These are phyloP conservation scores for Jordanella pulchra DNA, from an alignment of 2,797 vertebrate genomes.

Conservation along the genomic window DNA sequence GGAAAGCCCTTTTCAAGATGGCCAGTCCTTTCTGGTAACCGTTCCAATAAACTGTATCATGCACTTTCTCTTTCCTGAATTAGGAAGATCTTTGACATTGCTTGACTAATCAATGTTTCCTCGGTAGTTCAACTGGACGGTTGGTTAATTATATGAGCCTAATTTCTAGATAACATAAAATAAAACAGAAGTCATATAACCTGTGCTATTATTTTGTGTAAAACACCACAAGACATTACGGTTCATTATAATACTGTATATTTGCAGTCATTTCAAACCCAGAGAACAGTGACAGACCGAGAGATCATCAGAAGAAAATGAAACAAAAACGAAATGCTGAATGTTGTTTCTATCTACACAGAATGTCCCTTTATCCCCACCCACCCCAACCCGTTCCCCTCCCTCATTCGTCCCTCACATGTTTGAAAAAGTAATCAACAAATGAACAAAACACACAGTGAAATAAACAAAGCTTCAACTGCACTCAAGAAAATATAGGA, in stretches of 20 bases:
- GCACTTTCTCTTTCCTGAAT: too few relatives aligned
- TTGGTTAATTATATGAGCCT: too few relatives aligned
- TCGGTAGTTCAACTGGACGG: too few relatives aligned
- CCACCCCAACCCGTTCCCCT: constrained; percentile 10
- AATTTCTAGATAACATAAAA: too few relatives aligned
- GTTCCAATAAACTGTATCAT: too few relatives aligned
- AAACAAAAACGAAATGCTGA: constrained; percentile 50
- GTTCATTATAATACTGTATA: constrained; percentile 76
- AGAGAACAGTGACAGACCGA: constrained; percentile 76
- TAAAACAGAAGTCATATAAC: too few relatives aligned
- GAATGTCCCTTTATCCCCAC: constrained; percentile 52
- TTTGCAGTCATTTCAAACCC: constrained; percentile 78
- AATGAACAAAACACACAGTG: constrained; percentile 71
- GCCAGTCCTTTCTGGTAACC: too few relatives aligned
- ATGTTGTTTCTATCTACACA: constrained; percentile 73
- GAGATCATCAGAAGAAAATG: constrained; percentile 56
- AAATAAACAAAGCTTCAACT: constrained; percentile 68
- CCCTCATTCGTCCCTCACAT: constrained; percentile 38
- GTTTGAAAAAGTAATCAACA: constrained; percentile 65
- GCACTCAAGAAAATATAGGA: constrained; percentile 49
- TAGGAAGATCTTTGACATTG: too few relatives aligned
- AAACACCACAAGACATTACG: constrained; percentile 34
- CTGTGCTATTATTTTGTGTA: too few relatives aligned
- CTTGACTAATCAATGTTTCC: too few relatives aligned
- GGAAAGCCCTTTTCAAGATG: too few relatives aligned